These are phyloP conservation scores for Antigone vipio DNA, from an alignment of 2,113 vertebrate species.

Conservation along the genomic window DNA sequence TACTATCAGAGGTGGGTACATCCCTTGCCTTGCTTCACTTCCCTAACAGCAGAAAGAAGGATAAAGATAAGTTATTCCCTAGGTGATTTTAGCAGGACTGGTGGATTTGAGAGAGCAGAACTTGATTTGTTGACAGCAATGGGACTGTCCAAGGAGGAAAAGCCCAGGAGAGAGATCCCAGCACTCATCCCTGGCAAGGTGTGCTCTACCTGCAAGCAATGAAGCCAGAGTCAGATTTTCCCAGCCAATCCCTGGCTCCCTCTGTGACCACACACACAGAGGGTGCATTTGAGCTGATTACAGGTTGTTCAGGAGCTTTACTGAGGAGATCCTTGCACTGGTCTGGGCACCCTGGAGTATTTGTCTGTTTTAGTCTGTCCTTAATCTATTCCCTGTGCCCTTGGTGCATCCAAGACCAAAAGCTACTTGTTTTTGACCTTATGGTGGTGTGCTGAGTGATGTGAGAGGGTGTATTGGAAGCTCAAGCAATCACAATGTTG, in stretches of 20 bases:
- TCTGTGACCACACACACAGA: accelerated
- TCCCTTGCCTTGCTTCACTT: background rate
- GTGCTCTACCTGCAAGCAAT: background rate
- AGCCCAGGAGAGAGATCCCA: background rate
- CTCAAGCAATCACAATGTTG: background rate
- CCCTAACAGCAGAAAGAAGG: background rate
- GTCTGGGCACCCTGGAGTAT: background rate
- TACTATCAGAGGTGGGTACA: background rate
- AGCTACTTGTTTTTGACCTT: background rate
- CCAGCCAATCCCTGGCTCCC: background rate
- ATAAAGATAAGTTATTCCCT: background rate
- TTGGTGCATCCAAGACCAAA: background rate
- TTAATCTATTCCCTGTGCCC: background rate
- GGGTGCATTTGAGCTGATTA: accelerated
- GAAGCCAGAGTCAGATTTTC: background rate
- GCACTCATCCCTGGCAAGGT: too few relatives aligned
- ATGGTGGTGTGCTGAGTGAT: background rate
- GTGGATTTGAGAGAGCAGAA: background rate
- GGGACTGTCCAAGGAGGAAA: background rate
- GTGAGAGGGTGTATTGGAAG: background rate
- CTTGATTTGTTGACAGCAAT: background rate
- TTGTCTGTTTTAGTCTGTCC: background rate
- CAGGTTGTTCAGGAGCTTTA: background rate
- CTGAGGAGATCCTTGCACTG: background rate
- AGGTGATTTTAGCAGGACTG: background rate